Evolutionary conservation across 1,140 invertebrate genomes (phyloP), one percentile per base, ranked within the genome.

Genomic region (Nixonia krombeini): DNA sequence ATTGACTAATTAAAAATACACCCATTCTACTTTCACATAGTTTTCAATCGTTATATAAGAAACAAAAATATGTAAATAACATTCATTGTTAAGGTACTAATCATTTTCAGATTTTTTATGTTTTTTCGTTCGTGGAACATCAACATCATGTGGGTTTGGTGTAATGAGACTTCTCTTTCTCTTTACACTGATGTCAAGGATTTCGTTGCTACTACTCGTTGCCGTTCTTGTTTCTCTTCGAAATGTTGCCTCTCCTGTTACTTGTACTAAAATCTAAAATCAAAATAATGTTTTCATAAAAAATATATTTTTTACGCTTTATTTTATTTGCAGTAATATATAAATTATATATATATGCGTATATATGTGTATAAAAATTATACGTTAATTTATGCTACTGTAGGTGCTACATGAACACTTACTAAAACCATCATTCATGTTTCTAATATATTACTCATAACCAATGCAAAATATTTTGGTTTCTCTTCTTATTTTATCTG

Each of bases 81-180:
- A 31, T 31, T 31, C 13, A 35, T 13, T 6, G 13, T 5, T 35
- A 13, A 35, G 6, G 6, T 21, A 47, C 50, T 73, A 84, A 56
- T 85, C 82, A 55, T 84, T 85, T 42, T 85, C 82, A 7, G 79
- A 76, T 73, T 85, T 85, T 78, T 82, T 78, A 38, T 79, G 72
- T 70, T 85, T 85, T 35, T 84, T 85, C 4, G 74, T 72, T 8
- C 82, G 70, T 1, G 77, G 70, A 70, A 62, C 81, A 0, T 85
- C 83, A 1, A 71, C 80, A 47, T 84, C 83, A 38, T 76, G 81
- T 2, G 79, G 80, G 70, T 75, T 85, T 2, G 79, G 78, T 21
- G 78, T 82, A 9, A 84, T 73, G 23, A 80, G 80, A 72, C 78
- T 82, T 63, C 83, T 71, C 74, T 85, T 85, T 41, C 82, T 69